Evolutionary conservation across 1,140 invertebrate genomes (phyloP), one percentile per base, ranked within the genome.

Genomic region (Zaprionus kolodkinae): DNA sequence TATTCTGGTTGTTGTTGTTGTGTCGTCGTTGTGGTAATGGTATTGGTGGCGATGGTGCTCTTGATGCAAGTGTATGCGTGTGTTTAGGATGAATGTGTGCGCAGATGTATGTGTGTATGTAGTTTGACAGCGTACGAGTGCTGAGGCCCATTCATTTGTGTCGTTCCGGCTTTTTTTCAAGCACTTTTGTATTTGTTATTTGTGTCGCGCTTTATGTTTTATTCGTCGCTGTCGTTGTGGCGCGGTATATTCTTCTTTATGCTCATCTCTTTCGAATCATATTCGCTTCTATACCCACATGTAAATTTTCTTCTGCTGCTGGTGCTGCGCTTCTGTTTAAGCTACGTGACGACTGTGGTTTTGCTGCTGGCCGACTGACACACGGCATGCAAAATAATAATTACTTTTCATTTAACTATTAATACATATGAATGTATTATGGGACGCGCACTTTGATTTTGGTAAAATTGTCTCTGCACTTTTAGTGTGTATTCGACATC

Each of bases 311-410:
- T 52, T 73, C 50, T 64, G 17, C 50, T 64, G 17, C 25, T 65
- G 45, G 50, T 56, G 33, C 38, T 57, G 25, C 21, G 67, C 65
- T 62, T 45, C 59, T 74, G 57, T 69, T 72, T 83, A 81, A 81
- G 81, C 81, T 84, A 84, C 81, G 81, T 84, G 81, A 82, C 81
- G 81, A 82, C 81, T 84, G 21, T 61, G 38, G 48, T 60, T 71
- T 71, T 40, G 67, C 25, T 48, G 67, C 27, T 54, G 45, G 55
- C 40, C 60, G 54, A 81, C 55, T 69, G 76, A 80, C 61, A 68
- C 77, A 80, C 77, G 66, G 62, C 76, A 76, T 74, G 43, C 67
- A 80, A 57, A 73, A 79, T 55, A 72, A 57, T 71, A 68, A 52
- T 45, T 68, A 55, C 64, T 75, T 72, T 81, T 68, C 62, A 62